Base-by-base conservation (phyloP, 2,113 vertebrate genomes). In the Ophthalmolycus amberensis region DNA sequence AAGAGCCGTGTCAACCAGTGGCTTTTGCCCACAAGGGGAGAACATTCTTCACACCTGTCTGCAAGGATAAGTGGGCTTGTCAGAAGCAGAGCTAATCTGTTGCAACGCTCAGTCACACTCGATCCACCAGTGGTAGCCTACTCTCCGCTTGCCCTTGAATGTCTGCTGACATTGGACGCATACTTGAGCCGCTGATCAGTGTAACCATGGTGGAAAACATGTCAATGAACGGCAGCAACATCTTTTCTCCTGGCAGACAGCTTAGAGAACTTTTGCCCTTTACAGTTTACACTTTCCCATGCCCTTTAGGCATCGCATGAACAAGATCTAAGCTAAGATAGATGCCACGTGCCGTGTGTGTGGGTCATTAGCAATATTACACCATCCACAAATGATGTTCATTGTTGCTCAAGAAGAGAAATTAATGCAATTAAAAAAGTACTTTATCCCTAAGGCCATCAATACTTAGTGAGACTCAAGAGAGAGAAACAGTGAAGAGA, bases 21-120 rank as follows among this genome's bases (percentile, higher is more conserved):
- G 89, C 87, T 90, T 89, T 87, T 89, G 88, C 85, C 94, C 86
- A 89, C 85, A 84, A 94, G 92, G 89, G 82, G 74, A 82, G 88
- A 87, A 90, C 90, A 92, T 92, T 93, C 93, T 93, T 93, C 92
- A 94, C 93, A 95, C 94, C 94, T 95, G 94, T 95, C 94, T 89
- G 68, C 85, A 75, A 91, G 93, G 89, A 95, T 95, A 94, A 94
- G 81, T 88, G 89, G 84, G 85, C 85, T 90, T 91, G 94, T 94
- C 91, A 93, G 90, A 74, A 88, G 89, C 90, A 90, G 77, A 88
- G 91, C 89, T 95, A 94, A 95, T 95, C 94, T 94, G 92, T 91
- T 94, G 92, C 91, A 92, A 94, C 91, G 74, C 94, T 94, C 93
- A 90, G 94, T 95, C 94, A 93, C 92, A 91, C 93, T 93, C 90